phyloP scores from a whole-genome alignment of 1,140 invertebrate genomes.

The Aphelenchoides fujianensis region DNA sequence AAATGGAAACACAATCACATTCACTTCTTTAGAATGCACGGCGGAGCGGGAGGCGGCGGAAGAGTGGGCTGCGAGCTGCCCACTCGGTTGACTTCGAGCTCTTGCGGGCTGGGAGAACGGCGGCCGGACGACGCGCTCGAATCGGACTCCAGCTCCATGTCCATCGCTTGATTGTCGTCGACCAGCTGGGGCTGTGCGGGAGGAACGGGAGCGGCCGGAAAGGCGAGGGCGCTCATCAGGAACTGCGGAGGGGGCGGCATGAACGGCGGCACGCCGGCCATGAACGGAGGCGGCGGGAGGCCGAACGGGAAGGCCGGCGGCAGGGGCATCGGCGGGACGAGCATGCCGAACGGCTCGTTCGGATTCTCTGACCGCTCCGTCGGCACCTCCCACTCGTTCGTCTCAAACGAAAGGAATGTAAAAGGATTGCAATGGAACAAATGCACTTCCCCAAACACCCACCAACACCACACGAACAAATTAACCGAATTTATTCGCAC shows the following conservation, averaged over 20 bases:
- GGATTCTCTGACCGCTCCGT: neutral
- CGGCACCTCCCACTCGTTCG: conserved; percentile 4
- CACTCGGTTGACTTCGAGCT: too few relatives aligned
- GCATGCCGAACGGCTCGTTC: neutral
- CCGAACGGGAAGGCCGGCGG: neutral
- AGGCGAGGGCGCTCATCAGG: neutral
- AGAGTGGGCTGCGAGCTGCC: neutral
- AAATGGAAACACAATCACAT: neutral
- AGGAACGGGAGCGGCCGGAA: too few relatives aligned
- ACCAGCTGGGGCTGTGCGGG: neutral
- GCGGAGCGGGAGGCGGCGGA: too few relatives aligned
- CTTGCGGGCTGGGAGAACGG: too few relatives aligned
- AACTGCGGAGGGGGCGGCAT: neutral
- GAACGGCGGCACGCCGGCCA: too few relatives aligned
- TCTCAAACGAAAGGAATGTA: neutral
- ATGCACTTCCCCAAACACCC: too few relatives aligned
- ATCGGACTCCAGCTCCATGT: neutral
- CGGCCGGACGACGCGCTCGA: too few relatives aligned
- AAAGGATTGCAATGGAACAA: neutral
- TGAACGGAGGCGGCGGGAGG: neutral
- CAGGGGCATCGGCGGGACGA: neutral
- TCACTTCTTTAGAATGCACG: neutral
- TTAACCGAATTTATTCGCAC: too few relatives aligned
- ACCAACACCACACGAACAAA: too few relatives aligned
- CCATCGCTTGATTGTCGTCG: neutral